Percentiles rank a stretch among this genome's conserved stretches.
Evolutionary conservation across 2,797 vertebrate species (phyloP).

Genomic region (Potorous gilbertii): DNA sequence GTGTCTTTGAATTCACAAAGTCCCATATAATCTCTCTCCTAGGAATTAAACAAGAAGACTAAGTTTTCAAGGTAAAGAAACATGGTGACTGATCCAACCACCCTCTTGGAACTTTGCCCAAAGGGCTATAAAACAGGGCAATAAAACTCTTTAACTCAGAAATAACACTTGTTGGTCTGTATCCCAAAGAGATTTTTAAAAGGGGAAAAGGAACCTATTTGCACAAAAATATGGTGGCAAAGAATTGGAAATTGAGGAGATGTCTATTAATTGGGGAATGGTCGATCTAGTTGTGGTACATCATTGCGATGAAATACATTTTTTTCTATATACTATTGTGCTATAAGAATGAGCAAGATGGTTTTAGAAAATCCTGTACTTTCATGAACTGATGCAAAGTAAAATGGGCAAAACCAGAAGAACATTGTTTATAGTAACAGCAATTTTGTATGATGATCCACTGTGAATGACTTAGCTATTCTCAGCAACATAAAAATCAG

Average conservation of each 20-base stretch:
- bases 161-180: neutral
- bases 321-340: neutral
- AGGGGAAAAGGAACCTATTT: neutral
- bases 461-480: neutral
- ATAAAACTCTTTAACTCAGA: neutral
- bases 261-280: neutral
- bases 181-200: neutral
- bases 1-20: neutral
- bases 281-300: neutral
- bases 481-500: neutral
- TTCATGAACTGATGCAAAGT: neutral
- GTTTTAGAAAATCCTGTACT: neutral
- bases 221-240: neutral
- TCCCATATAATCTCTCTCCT: neutral
- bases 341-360: neutral
- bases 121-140: neutral
- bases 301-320: neutral
- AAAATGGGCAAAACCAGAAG: neutral
- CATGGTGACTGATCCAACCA: neutral
- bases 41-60: neutral
- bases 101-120: neutral
- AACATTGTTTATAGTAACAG: neutral
- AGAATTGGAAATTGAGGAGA: neutral
- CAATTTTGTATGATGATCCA: neutral
- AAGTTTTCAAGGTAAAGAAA: neutral